Percentiles rank a stretch among this genome's conserved stretches.
Conservation (phyloP, 2,113 vertebrate genomes). For the Urocitellus parryii region DNA sequence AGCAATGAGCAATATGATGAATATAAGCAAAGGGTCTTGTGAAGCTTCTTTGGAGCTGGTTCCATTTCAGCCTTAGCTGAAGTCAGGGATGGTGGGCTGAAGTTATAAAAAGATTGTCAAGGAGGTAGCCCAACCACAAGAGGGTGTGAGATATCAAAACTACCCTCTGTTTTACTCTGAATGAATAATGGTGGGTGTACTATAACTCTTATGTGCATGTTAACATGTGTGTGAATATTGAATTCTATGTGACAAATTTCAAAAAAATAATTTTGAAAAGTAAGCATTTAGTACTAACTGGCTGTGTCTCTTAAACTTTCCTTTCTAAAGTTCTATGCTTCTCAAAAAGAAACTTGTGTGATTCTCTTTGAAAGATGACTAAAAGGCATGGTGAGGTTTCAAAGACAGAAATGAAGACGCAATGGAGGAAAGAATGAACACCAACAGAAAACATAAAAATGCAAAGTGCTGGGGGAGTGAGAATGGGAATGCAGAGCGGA, state of each 20-base stretch:
- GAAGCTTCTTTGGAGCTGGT: not conserved
- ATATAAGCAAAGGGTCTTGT: not conserved
- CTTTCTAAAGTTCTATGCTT: not conserved
- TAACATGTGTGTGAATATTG: too few species aligned
- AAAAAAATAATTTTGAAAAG: conserved; percentile 32
- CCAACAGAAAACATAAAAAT: not conserved
- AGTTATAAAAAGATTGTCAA: not conserved
- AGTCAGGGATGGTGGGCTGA: not conserved
- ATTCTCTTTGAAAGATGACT: not conserved
- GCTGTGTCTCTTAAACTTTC: not conserved
- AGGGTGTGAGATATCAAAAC: not conserved
- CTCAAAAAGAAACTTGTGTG: not conserved
- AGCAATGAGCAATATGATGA: not conserved
- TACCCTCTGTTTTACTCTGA: not conserved
- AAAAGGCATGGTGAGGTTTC: not conserved
- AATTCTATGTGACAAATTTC: not conserved
- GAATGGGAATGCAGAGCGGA: not conserved
- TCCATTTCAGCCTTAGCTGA: not conserved
- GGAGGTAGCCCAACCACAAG: not conserved
- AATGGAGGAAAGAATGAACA: not conserved
- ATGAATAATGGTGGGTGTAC: not conserved
- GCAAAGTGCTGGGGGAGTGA: not conserved
- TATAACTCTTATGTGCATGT: not conserved
- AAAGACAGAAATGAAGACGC: not conserved
- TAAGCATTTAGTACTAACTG: not conserved